Base-by-base conservation (phyloP, 1,140 invertebrate species). In the Colletes gigas region DNA sequence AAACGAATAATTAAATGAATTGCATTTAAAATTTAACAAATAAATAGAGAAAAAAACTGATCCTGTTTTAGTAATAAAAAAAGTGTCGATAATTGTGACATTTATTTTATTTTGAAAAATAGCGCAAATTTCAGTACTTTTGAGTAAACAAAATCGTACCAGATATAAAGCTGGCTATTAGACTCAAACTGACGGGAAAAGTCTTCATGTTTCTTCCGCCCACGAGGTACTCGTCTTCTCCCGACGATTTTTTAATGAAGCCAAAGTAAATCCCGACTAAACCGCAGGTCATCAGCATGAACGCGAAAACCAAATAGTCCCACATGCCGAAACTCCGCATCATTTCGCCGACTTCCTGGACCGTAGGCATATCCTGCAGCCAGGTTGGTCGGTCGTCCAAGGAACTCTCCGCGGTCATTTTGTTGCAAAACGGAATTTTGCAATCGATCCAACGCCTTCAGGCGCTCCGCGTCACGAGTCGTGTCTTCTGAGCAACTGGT, bases 121-220 rank as follows among this genome's bases (percentile, higher is more conserved):
- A 2, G 30, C 30, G 30, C 30, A 2, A 30, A 30, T 30, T 30
- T 30, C 30, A 30, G 30, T 30, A 2, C 30, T 30, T 30, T 30
- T 30, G 30, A 30, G 30, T 30, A 65, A 68, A 4, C 0, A 19
- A 79, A 63, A 60, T 55, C 73, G 15, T 86, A 87, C 85, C 85
- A 0, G 93, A 93, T 62, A 93, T 90, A 59, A 92, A 97, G 94
- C 96, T 97, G 30, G 97, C 96, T 81, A 97, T 95, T 1, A 98
- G 92, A 12, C 97, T 98, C 93, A 98, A 95, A 81, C 96, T 95
- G 15, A 98, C 95, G 0, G 97, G 97, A 83, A 97, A 94, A 9
- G 96, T 94, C 66, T 95, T 95, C 97, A 98, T 97, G 81, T 96
- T 96, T 80, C 97, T 94, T 9, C 97, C 97, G 1, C 97, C 97